A percentile compares a stretch with the other conserved stretches of the same genome.
phyloP scores from a whole-genome alignment of 2,888 invertebrate genomes.

The Clostera curtula region DNA sequence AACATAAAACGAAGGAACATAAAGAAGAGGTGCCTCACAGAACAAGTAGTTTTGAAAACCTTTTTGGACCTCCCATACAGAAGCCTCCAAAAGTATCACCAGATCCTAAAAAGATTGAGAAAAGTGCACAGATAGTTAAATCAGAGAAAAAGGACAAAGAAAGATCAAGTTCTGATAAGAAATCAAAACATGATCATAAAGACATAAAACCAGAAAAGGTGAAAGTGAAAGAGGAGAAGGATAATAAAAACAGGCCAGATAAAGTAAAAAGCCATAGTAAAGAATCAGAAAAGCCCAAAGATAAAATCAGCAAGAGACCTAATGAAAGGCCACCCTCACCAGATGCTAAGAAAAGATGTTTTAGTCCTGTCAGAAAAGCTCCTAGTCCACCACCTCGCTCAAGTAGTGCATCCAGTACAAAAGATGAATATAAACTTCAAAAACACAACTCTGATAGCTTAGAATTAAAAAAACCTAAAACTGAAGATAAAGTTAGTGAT shows the following conservation, averaged over 20 bases:
- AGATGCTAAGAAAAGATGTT: constrained; percentile 53
- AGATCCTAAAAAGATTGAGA: constrained; percentile 75
- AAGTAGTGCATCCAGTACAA: constrained; percentile 58
- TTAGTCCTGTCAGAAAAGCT: constrained; percentile 48
- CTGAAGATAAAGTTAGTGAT: constrained; percentile 70
- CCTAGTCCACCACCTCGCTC: constrained; percentile 53
- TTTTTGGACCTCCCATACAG: constrained; percentile 89
- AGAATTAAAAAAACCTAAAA: constrained; percentile 53
- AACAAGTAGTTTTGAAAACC: constrained; percentile 81
- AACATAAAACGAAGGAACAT: constrained; percentile 75
- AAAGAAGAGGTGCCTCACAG: constrained; percentile 74
- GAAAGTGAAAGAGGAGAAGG: constrained; percentile 65
- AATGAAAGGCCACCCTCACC: constrained; percentile 59
- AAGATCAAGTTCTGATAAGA: constrained; percentile 60
- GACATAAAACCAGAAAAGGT: constrained; percentile 61
- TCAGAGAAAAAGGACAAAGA: constrained; percentile 76
- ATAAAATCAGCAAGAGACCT: constrained; percentile 68
- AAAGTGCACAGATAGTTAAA: constrained; percentile 39
- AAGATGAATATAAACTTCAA: constrained; percentile 55
- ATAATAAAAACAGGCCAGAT: constrained; percentile 61
- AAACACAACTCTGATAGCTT: constrained; percentile 44
- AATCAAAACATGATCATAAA: constrained; percentile 65
- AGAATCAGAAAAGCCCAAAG: constrained; percentile 72
- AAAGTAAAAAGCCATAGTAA: constrained; percentile 72
- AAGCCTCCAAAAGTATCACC: constrained; percentile 83